Evolutionary conservation across 2,888 invertebrate genomes (phyloP).

Genomic region (Heliconius hortense): DNA sequence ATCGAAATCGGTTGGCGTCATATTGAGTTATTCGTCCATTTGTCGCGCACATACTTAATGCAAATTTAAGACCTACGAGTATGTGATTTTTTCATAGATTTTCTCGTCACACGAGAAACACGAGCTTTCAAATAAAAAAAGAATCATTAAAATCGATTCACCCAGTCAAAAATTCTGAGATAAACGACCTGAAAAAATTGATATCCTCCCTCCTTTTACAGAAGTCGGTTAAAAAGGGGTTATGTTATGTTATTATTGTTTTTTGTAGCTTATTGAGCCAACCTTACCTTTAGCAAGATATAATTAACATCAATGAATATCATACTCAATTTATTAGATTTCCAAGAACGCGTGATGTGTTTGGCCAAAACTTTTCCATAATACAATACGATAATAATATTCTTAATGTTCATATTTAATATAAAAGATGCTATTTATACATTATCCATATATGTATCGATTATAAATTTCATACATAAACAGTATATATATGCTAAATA

Average conservation of each 20-base stretch:
- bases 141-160: no score
- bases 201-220: no score
- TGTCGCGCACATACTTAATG: no score
- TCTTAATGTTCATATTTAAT: not conserved
- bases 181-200: no score
- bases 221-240: no score
- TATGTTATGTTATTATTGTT: not conserved
- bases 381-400: slow-evolving; percentile 5
- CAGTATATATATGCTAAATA: not conserved
- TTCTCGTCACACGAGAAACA: no score
- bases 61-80: no score
- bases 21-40: no score
- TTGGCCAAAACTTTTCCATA: slow-evolving; percentile 13
- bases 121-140: no score
- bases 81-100: no score
- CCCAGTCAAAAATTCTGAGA: no score
- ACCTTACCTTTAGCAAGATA: not conserved
- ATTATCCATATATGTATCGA: not conserved
- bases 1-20: no score
- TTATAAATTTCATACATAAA: not conserved
- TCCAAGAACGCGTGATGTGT: not conserved
- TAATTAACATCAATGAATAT: slow-evolving; percentile 4
- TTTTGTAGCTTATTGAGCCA: not conserved
- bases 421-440: not conserved
- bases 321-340: not conserved